Conservation (phyloP, 2,888 invertebrate genomes). For the Mellilla xanthometata region DNA sequence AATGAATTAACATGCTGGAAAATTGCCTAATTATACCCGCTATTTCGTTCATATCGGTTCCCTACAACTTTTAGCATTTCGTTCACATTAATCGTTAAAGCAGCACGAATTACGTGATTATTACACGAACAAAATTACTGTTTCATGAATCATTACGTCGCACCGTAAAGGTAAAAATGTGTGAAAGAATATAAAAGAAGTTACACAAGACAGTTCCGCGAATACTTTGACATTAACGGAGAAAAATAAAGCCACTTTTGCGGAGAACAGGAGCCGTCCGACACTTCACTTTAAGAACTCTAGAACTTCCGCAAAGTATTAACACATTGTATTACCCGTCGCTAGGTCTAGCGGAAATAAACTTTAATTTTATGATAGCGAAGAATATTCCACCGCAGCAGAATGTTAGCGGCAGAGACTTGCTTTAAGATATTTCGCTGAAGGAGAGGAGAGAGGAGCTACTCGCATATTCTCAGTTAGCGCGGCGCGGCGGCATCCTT, state of each 20-base stretch:
- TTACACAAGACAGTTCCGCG: constrained; percentile 2
- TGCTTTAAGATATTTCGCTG: constrained; percentile 31
- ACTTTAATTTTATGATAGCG: constrained; percentile 37
- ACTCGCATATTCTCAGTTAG: constrained; percentile 34
- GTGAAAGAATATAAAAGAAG: constrained; percentile 1
- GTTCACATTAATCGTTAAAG: not conserved
- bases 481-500: constrained; percentile 19
- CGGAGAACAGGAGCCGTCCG: constrained; percentile 22
- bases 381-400: constrained; percentile 30
- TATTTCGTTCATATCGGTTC: constrained; percentile 16
- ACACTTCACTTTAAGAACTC: constrained; percentile 22
- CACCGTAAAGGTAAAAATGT: not conserved
- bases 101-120: constrained; percentile 1
- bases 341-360: constrained; percentile 27
- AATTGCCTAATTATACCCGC: constrained; percentile 19
- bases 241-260: constrained; percentile 22
- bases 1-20: constrained; percentile 19
- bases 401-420: constrained; percentile 23
- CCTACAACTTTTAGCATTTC: constrained; percentile 7
- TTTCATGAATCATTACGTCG: not conserved
- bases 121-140: not conserved
- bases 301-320: constrained; percentile 21
- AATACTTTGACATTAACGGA: constrained; percentile 14
- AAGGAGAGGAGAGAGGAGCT: no score
- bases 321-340: constrained; percentile 26